These are phyloP conservation scores for Pseudocheirus occidentalis DNA, from an alignment of 2,797 vertebrate species.

Conservation along the genomic window DNA sequence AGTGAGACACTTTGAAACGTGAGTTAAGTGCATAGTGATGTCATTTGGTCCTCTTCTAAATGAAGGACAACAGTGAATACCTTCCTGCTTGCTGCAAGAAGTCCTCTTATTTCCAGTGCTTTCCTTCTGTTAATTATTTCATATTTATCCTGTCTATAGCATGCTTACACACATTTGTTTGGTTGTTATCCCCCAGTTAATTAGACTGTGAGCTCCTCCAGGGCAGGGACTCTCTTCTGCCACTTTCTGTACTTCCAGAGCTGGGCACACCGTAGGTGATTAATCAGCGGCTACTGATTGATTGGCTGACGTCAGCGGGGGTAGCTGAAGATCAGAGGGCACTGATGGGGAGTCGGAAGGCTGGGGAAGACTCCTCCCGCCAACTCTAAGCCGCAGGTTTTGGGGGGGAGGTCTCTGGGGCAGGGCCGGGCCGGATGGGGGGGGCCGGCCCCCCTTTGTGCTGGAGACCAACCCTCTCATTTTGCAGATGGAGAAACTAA, in stretches of 20 bases:
- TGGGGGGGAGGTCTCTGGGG: neutral
- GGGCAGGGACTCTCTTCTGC: neutral
- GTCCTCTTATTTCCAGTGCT: neutral
- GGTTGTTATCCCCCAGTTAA: neutral
- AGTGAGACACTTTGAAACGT: too few relatives aligned
- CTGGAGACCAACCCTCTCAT: neutral
- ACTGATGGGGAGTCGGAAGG: neutral
- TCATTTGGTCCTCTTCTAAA: too few relatives aligned
- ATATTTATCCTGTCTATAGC: too few relatives aligned
- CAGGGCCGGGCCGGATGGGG: neutral
- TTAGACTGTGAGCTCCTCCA: neutral
- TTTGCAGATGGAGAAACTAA: neutral
- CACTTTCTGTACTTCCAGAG: neutral
- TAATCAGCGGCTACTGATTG: neutral
- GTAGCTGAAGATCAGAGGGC: too few relatives aligned
- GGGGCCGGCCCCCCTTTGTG: too few relatives aligned
- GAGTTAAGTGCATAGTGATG: too few relatives aligned
- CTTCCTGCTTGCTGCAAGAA: too few relatives aligned
- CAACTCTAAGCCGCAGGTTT: neutral
- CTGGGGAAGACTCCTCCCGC: neutral
- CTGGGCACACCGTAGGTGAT: neutral
- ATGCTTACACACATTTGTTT: neutral
- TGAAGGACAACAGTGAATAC: too few relatives aligned
- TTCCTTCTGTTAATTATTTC: neutral
- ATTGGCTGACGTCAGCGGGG: neutral